phyloP scores from a whole-genome alignment of 2,797 vertebrate genomes.

The Gymnoscopelus microlampas region DNA sequence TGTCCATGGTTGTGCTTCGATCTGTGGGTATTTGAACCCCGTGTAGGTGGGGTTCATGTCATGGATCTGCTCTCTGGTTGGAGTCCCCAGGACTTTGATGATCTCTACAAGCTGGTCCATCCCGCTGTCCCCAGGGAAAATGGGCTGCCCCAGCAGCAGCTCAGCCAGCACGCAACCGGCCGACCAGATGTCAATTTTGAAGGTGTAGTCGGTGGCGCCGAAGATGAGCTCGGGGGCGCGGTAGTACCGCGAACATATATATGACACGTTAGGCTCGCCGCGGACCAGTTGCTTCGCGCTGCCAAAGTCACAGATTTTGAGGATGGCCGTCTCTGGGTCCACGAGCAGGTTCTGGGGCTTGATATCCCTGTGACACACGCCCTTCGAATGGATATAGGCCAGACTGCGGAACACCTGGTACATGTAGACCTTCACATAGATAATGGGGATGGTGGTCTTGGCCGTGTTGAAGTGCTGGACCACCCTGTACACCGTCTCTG shows the following conservation, averaged over 20 bases:
- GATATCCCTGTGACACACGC: constrained; percentile 95
- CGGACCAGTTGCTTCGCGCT: constrained; percentile 94
- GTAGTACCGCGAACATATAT: constrained; percentile 97
- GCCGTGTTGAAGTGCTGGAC: constrained; percentile 96
- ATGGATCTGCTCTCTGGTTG: constrained; percentile 94
- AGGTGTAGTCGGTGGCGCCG: constrained; percentile 94
- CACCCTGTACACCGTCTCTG: constrained; percentile 94
- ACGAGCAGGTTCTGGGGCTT: constrained; percentile 96
- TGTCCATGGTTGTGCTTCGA: constrained; percentile 96
- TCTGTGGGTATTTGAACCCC: constrained; percentile 95
- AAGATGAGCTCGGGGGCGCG: constrained; percentile 96
- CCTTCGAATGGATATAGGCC: constrained; percentile 97
- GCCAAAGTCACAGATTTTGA: constrained; percentile 95
- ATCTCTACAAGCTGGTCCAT: constrained; percentile 97
- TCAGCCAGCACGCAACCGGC: constrained; percentile 94
- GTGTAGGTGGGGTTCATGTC: constrained; percentile 98
- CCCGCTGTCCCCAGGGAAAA: constrained; percentile 94
- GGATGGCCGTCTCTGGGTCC: constrained; percentile 92
- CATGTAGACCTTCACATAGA: constrained; percentile 96
- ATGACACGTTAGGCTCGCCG: constrained; percentile 94
- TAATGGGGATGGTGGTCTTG: constrained; percentile 92
- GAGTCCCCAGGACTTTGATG: constrained; percentile 96
- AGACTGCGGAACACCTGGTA: constrained; percentile 95
- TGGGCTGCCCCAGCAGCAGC: constrained; percentile 92
- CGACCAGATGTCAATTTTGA: constrained; percentile 97